Evolutionary conservation across 35 echinoderm and acorn worm genomes (phyloP), one percentile per base, ranked within the genome.

Genomic region (Apostichopus parvimensis): DNA sequence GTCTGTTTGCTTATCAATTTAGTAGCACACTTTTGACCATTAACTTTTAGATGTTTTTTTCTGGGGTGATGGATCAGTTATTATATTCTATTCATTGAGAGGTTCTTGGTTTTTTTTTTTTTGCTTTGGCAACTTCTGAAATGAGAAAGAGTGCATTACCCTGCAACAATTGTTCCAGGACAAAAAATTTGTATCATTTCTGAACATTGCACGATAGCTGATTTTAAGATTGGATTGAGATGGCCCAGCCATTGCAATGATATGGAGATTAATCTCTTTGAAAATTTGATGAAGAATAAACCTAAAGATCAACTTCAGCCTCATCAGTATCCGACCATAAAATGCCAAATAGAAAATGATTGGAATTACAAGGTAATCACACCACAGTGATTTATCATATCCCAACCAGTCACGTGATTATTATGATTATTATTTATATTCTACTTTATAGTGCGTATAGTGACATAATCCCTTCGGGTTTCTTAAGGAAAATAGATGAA

Each of bases 1-100:
- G 79, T 17, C 25, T 87, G 85, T 87, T 87, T 87, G 85, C 64
- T 65, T 87, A 87, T 59, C 64, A 87, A 87, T 87, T 87, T 64
- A 71, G 23, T 87, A 71, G 64, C 85, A 87, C 85, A 87, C 56
- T 87, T 87, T 87, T 57, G 25, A 71, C 24, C 54, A 82, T 82
- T 82, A 55, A 87, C 64, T 65, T 45, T 25, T n/a, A 12, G 23
- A 62, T 52, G n/a, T 87, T 87, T 71, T n/a, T 87, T 87, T 87
- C 85, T 87, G 59, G 85, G 57, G 57, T 87, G 85, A 87, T 87
- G 85, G 85, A 87, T 87, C 54, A 57, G 79, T 82, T 56, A 56
- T 82, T 82, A 18, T 82, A 82, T 82, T 82, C 55, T 82, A 82
- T 82, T 82, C 52, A 82, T 82, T 82, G 24, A 82, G 55, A 23